Evolutionary conservation across 2,888 invertebrate species (phyloP).

Genomic region (Pandemis cinnamomeana): DNA sequence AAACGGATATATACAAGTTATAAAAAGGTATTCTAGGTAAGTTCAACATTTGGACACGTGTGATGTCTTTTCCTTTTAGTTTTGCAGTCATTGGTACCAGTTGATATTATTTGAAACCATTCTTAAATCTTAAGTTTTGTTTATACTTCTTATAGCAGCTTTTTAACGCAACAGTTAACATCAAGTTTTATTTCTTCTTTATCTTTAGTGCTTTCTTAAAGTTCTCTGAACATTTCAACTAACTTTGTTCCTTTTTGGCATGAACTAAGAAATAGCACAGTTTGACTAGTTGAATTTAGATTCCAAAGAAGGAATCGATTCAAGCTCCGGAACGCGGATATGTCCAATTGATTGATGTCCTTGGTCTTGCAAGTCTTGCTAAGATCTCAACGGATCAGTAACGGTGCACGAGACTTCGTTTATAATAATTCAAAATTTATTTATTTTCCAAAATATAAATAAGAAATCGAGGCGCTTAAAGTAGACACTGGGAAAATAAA

Average conservation of each 20-base stretch:
- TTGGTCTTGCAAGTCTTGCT: slow-evolving; percentile 11
- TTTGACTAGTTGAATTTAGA: slow-evolving; percentile 4
- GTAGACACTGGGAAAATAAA: too few species aligned
- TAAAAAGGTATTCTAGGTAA: slow-evolving; percentile 17
- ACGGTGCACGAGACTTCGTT: not conserved
- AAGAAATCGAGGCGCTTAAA: too few species aligned
- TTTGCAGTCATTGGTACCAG: not conserved
- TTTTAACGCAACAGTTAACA: too few species aligned
- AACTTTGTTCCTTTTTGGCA: not conserved
- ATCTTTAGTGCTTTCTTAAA: not conserved
- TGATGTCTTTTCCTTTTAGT: not conserved
- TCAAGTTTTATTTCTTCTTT: not conserved
- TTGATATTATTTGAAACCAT: not conserved
- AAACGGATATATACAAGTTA: slow-evolving; percentile 56
- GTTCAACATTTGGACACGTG: not conserved
- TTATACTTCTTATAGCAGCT: not conserved
- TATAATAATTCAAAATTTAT: not conserved
- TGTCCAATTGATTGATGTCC: slow-evolving; percentile 38
- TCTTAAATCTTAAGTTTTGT: not conserved
- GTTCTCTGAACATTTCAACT: slow-evolving; percentile 1
- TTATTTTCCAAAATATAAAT: not conserved
- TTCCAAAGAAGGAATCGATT: slow-evolving; percentile 29
- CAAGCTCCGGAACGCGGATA: slow-evolving; percentile 34
- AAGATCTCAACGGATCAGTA: slow-evolving; percentile 7
- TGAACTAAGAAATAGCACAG: slow-evolving; percentile 13